These are phyloP conservation scores for Nesoenas mayeri DNA, from an alignment of 2,113 vertebrate species.

Conservation along the genomic window DNA sequence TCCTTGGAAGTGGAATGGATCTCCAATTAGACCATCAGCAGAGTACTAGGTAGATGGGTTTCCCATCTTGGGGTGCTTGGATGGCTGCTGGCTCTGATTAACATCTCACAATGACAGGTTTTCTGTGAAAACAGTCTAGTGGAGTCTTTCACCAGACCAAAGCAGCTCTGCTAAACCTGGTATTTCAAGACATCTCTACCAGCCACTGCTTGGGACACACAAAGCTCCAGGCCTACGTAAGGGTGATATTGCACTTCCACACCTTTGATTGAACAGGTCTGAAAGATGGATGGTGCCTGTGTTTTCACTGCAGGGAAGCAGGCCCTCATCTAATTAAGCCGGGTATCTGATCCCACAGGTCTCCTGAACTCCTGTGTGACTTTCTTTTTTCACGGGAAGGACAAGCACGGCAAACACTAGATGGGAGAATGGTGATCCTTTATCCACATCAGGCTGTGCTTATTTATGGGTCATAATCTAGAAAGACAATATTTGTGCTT, in stretches of 20 bases:
- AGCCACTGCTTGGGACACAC: neutral
- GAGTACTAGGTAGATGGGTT: neutral
- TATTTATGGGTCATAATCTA: neutral
- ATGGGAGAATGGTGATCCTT: neutral
- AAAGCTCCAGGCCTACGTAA: fast-evolving
- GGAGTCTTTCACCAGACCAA: neutral
- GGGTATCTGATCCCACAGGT: neutral
- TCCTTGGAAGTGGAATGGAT: neutral
- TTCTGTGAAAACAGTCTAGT: neutral
- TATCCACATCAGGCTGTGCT: neutral
- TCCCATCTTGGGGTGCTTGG: neutral
- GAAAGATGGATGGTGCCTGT: neutral
- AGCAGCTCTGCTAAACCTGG: neutral
- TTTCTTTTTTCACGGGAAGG: neutral
- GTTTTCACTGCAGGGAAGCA: neutral
- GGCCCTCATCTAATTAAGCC: neutral
- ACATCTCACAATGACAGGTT: neutral
- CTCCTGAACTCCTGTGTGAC: neutral
- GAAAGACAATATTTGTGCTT: neutral
- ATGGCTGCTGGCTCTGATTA: neutral
- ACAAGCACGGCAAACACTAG: neutral
- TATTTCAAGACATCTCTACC: neutral
- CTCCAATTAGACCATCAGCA: neutral
- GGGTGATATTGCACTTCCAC: neutral
- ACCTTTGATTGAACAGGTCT: neutral